phyloP scores from a whole-genome alignment of 2,888 invertebrate genomes.

The Cantharis rufa region DNA sequence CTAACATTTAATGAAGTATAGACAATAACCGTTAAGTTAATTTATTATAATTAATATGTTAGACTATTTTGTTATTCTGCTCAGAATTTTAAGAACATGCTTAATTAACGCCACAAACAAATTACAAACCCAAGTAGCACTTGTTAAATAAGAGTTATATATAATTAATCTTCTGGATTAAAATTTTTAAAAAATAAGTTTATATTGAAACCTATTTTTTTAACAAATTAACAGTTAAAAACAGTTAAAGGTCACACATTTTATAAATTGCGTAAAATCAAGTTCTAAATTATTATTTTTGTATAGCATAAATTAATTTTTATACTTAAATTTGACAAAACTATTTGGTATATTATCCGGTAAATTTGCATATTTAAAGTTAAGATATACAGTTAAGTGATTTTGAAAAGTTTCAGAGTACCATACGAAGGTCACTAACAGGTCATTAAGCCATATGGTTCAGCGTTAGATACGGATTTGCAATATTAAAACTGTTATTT shows the following conservation, averaged over 20 bases:
- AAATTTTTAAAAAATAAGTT: neutral
- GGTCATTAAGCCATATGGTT: constrained; percentile 24
- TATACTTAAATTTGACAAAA: constrained; percentile 17
- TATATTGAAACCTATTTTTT: neutral
- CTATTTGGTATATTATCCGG: constrained; percentile 20
- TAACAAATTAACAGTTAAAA: neutral
- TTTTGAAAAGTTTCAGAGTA: constrained; percentile 19
- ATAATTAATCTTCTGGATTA: neutral
- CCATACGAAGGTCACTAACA: constrained; percentile 17
- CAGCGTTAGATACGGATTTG: neutral
- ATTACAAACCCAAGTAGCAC: neutral
- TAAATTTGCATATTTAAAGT: constrained; percentile 23
- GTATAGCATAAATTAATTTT: constrained; percentile 14
- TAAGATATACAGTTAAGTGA: constrained; percentile 22
- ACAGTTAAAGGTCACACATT: neutral
- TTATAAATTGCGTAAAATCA: neutral
- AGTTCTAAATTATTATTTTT: constrained; percentile 6
- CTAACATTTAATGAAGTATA: neutral
- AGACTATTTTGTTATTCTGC: neutral
- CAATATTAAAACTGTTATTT: neutral
- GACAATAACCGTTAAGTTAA: constrained; percentile 1
- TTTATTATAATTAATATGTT: constrained; percentile 4
- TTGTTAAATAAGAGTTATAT: neutral
- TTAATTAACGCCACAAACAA: neutral
- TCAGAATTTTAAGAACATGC: neutral